These are phyloP conservation scores for Dermolepida albohirtum DNA, from an alignment of 2,888 invertebrate species.

Conservation along the genomic window DNA sequence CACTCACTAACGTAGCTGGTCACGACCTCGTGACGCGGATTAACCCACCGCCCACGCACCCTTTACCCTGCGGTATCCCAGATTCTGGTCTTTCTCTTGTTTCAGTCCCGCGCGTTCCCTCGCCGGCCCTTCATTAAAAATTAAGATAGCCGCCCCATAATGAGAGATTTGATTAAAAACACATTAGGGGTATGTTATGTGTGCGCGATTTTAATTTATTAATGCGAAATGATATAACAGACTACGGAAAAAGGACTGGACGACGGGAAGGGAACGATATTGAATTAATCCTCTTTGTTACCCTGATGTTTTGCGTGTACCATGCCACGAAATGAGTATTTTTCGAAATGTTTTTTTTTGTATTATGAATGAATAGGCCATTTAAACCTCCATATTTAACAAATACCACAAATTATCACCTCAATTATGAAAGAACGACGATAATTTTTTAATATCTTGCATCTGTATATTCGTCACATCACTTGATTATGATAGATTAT, in stretches of 20 bases:
- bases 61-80: conserved; percentile 36
- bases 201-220: conserved; percentile 55
- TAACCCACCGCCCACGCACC: conserved; percentile 17
- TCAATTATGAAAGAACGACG: too few relatives aligned
- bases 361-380: too few relatives aligned
- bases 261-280: conserved; percentile 14
- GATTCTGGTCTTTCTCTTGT: conserved; percentile 18
- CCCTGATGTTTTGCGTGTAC: neutral
- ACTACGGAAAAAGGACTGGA: conserved; percentile 29
- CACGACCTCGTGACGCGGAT: conserved; percentile 32
- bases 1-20: conserved; percentile 28
- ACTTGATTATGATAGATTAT: too few relatives aligned
- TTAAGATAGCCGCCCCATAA: conserved; percentile 62
- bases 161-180: conserved; percentile 66
- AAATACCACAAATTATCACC: too few relatives aligned
- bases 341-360: conserved; percentile 5
- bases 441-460: too few relatives aligned
- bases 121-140: conserved; percentile 63
- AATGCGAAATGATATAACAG: conserved; percentile 50
- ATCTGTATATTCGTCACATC: too few relatives aligned
- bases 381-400: too few relatives aligned
- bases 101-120: conserved; percentile 39
- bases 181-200: conserved; percentile 59
- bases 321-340: conserved; percentile 1
- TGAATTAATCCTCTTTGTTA: conserved; percentile 49